Conservation (phyloP, 1,140 invertebrate species). For the Drosophila rufa region DNA sequence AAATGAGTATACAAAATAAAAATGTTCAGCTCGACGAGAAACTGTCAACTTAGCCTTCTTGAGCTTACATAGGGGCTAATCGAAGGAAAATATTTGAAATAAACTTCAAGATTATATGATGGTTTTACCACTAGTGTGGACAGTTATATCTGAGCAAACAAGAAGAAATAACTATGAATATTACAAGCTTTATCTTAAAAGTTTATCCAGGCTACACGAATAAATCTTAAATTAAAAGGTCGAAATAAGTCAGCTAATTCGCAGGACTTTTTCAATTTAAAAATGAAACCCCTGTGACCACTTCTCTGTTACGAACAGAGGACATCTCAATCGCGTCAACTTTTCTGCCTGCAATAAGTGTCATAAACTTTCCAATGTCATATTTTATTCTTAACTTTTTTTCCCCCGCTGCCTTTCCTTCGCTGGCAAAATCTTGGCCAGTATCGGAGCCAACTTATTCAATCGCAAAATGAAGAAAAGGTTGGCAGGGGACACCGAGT, state of each 20-base stretch:
- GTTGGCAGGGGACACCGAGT: constrained; percentile 7
- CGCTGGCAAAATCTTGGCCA: constrained; percentile 48
- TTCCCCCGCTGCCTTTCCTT: neutral
- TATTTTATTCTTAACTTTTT: constrained; percentile 42
- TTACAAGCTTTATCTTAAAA: constrained; percentile 1
- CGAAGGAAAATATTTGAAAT: constrained; percentile 49
- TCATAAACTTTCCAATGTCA: constrained; percentile 51
- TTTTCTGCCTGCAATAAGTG: constrained; percentile 48
- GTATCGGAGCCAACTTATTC: constrained; percentile 61
- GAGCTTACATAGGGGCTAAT: constrained; percentile 21
- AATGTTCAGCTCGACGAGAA: constrained; percentile 60
- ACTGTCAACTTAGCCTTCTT: constrained; percentile 38
- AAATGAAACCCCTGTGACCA: neutral
- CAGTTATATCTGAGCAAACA: constrained; percentile 1
- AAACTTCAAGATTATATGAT: constrained; percentile 29
- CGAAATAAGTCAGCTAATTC: neutral
- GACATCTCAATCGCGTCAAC: constrained; percentile 26
- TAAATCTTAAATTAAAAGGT: constrained; percentile 1
- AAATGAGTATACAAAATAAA: constrained; percentile 73
- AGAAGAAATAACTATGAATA: neutral
- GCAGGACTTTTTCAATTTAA: constrained; percentile 22
- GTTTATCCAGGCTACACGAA: neutral
- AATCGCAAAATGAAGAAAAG: constrained; percentile 59
- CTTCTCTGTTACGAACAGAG: neutral
- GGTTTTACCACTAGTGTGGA: neutral